Evolutionary conservation across 2,797 vertebrate genomes (phyloP).

Genomic region (Poeciliopsis paucimaculata): DNA sequence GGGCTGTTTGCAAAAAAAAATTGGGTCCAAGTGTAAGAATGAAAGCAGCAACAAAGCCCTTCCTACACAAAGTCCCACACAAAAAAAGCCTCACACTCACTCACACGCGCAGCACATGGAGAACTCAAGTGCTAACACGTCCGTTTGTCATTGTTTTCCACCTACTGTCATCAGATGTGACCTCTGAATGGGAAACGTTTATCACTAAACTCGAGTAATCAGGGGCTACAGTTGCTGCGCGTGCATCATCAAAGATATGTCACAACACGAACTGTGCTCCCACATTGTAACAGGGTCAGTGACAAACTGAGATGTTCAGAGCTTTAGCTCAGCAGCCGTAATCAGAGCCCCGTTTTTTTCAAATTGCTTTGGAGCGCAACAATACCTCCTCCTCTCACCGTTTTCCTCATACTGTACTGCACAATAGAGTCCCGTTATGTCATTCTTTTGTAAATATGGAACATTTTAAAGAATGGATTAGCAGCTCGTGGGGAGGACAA

Average conservation of each 20-base stretch:
- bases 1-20: background rate
- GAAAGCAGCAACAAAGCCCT: slow-evolving; percentile 35
- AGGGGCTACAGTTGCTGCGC: slow-evolving; percentile 4
- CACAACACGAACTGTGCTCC: slow-evolving; percentile 2
- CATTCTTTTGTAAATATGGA: background rate
- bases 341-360: slow-evolving; percentile 3
- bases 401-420: background rate
- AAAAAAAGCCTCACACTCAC: slow-evolving; percentile 15
- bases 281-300: slow-evolving; percentile 23
- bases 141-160: slow-evolving; percentile 35
- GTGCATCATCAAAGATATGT: slow-evolving; percentile 8
- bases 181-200: slow-evolving; percentile 37
- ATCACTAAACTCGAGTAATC: slow-evolving; percentile 22
- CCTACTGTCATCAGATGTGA: slow-evolving; percentile 31
- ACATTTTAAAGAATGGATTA: background rate
- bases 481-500: background rate
- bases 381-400: background rate
- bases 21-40: slow-evolving; percentile 24
- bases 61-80: slow-evolving; percentile 51
- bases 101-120: slow-evolving; percentile 41
- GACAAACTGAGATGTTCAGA: slow-evolving; percentile 37
- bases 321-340: slow-evolving; percentile 22
- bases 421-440: background rate
- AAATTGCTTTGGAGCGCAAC: background rate
- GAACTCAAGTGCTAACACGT: slow-evolving; percentile 38